These are phyloP conservation scores for Harpegnathos saltator DNA, from an alignment of 1,140 invertebrate species.

Conservation along the genomic window DNA sequence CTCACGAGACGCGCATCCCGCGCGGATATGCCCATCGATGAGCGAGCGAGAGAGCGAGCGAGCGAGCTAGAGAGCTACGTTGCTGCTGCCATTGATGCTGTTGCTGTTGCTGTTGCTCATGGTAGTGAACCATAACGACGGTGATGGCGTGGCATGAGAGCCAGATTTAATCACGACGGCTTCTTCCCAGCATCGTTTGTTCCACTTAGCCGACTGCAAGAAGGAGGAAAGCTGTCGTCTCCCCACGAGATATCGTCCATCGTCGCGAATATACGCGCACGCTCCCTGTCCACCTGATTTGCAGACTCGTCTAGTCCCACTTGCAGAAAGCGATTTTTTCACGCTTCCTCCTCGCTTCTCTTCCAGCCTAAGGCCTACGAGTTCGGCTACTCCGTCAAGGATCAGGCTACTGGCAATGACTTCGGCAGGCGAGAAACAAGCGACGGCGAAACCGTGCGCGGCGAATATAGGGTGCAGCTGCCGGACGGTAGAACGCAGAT, in stretches of 20 bases:
- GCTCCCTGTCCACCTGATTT: too few species aligned
- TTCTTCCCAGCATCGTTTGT: constrained; percentile 24
- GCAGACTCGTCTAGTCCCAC: too few species aligned
- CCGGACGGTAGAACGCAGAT: constrained; percentile 91
- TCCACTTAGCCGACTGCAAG: constrained; percentile 45
- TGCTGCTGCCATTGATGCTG: constrained; percentile 11
- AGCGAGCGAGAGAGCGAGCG: constrained; percentile 20
- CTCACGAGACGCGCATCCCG: constrained; percentile 74
- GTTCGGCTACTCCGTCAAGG: constrained; percentile 92
- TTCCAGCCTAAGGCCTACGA: constrained; percentile 92
- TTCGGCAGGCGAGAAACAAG: constrained; percentile 90
- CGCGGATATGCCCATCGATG: constrained; percentile 35
- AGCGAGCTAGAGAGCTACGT: not conserved
- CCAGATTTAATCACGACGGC: constrained; percentile 63
- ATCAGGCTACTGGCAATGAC: constrained; percentile 90
- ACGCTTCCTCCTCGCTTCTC: constrained; percentile 63
- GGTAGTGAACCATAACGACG: not conserved
- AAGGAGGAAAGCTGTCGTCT: constrained; percentile 50
- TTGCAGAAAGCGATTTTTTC: not conserved
- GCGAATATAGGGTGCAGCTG: constrained; percentile 91
- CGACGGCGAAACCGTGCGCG: constrained; percentile 90
- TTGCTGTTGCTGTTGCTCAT: constrained; percentile 12
- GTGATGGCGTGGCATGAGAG: constrained; percentile 43
- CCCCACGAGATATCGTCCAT: constrained; percentile 3
- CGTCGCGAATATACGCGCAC: not conserved